phyloP scores from a whole-genome alignment of 1,140 invertebrate genomes.

The Coenobita brevimanus region DNA sequence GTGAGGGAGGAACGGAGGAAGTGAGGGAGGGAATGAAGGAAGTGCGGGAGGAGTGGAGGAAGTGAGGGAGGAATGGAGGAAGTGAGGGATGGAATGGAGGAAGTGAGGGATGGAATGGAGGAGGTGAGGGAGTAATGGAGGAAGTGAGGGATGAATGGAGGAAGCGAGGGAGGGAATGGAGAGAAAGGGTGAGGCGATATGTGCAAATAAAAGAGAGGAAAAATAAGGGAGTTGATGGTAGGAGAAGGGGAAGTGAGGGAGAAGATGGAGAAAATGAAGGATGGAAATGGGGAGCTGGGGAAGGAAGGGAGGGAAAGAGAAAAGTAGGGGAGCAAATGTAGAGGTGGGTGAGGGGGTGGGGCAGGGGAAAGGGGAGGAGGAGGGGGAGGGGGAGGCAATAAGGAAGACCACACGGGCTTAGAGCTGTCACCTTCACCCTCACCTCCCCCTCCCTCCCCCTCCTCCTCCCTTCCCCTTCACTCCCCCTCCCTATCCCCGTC shows the following conservation, averaged over 20 bases:
- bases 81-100: neutral
- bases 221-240: neutral
- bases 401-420: neutral
- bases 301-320: too few species aligned
- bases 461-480: neutral
- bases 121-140: neutral
- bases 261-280: neutral
- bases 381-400: neutral
- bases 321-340: too few species aligned
- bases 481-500: neutral
- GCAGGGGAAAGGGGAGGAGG: neutral
- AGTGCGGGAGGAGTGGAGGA: neutral
- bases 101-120: neutral
- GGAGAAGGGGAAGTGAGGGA: neutral
- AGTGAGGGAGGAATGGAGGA: neutral
- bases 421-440: neutral
- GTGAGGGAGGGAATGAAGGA: neutral
- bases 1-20: neutral
- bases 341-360: neutral
- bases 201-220: neutral
- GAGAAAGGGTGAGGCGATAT: neutral
- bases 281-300: neutral
- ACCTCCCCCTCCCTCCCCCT: neutral
- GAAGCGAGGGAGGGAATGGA: neutral
- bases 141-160: neutral